Percentiles rank a stretch among this genome's conserved stretches.
These are phyloP conservation scores for Papilio xuthus DNA, from an alignment of 1,140 invertebrate species.

Conservation along the genomic window DNA sequence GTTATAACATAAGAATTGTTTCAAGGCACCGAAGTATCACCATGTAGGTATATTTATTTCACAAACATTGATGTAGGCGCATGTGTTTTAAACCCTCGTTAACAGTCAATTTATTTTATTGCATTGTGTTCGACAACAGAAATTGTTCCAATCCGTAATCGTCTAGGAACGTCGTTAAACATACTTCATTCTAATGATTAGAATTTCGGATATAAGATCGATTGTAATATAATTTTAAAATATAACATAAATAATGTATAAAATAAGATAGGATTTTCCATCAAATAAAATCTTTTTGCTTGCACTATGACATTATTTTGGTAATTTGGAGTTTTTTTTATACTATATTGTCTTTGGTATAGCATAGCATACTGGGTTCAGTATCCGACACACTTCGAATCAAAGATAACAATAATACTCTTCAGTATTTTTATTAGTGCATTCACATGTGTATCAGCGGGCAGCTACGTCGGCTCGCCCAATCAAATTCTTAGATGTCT, in stretches of 20 bases:
- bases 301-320: background rate
- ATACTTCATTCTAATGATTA: background rate
- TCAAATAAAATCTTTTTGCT: background rate
- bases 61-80: background rate
- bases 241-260: too few relatives aligned
- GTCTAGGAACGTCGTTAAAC: background rate
- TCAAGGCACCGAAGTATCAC: background rate
- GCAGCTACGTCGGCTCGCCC: slow-evolving; percentile 47
- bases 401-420: slow-evolving; percentile 57
- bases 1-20: background rate
- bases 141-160: background rate
- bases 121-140: background rate
- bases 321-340: too few relatives aligned
- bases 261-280: too few relatives aligned
- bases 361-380: background rate
- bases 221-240: background rate
- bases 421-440: slow-evolving; percentile 59
- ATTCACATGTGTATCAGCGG: slow-evolving; percentile 61
- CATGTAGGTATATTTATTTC: background rate
- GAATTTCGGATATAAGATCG: too few relatives aligned
- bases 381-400: slow-evolving; percentile 42
- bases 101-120: slow-evolving; percentile 11
- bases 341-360: background rate
- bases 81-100: background rate
- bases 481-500: slow-evolving; percentile 53